phyloP scores from a whole-genome alignment of 2,888 invertebrate species.

The Noctua janthe region DNA sequence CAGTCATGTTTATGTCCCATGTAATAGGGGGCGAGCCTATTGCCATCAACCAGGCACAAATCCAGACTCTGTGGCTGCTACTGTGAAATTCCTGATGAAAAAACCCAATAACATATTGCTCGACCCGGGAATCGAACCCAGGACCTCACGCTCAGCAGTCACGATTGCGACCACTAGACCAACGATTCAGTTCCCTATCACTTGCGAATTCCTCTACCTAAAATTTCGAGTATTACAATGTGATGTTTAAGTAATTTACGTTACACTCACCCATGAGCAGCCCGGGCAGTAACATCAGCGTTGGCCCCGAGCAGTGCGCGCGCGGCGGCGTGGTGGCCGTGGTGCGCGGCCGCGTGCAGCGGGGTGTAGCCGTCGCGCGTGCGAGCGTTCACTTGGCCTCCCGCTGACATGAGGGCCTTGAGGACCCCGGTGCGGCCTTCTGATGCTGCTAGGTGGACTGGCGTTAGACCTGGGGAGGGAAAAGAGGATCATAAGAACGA shows the following conservation, averaged over 20 bases:
- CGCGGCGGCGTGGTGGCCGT: constrained; percentile 98
- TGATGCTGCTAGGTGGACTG: constrained; percentile 98
- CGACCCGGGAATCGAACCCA: too few species aligned
- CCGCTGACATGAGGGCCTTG: constrained; percentile 94
- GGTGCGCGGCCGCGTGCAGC: constrained; percentile 98
- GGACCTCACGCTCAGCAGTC: too few species aligned
- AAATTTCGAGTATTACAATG: too few species aligned
- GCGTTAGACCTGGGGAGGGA: constrained; percentile 92
- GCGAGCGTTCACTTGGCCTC: constrained; percentile 93
- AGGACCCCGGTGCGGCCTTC: constrained; percentile 98
- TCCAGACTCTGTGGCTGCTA: too few species aligned
- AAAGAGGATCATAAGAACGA: not conserved
- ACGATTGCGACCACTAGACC: too few species aligned
- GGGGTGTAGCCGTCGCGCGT: constrained; percentile 97
- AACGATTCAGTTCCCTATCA: too few species aligned
- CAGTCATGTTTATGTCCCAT: too few species aligned
- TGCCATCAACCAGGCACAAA: too few species aligned
- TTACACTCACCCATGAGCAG: constrained; percentile 91
- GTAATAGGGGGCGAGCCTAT: too few species aligned
- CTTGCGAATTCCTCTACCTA: too few species aligned
- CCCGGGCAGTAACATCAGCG: constrained; percentile 95
- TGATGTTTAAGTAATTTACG: not conserved
- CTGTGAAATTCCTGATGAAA: too few species aligned
- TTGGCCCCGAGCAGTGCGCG: constrained; percentile 96
- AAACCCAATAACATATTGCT: too few species aligned